These are phyloP conservation scores for Lepidocolaptes lacrymiger DNA, from an alignment of 2,797 vertebrate species.

Conservation along the genomic window DNA sequence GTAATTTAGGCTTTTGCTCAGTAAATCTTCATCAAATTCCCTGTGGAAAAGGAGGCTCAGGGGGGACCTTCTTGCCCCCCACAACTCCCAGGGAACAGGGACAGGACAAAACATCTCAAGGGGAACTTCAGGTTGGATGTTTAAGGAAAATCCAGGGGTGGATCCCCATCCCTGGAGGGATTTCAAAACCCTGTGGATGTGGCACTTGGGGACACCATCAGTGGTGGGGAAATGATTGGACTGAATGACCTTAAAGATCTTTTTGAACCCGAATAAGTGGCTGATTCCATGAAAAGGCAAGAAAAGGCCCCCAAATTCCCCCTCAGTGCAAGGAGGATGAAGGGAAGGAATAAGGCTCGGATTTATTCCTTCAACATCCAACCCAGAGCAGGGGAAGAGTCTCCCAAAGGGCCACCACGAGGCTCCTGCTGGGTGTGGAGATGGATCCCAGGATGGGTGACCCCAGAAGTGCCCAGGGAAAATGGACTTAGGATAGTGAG, in stretches of 20 bases:
- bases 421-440: not conserved
- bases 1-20: too few relatives aligned
- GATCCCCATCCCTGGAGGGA: not conserved
- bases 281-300: not conserved
- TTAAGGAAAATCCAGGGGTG: too few relatives aligned
- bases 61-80: too few relatives aligned
- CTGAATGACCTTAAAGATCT: not conserved
- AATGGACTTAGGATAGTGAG: not conserved
- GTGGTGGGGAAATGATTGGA: not conserved
- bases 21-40: too few relatives aligned
- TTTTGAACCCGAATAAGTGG: not conserved
- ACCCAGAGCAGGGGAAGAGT: accelerated
- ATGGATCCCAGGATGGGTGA: not conserved
- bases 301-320: not conserved
- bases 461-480: not conserved
- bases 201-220: not conserved
- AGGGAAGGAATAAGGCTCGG: too few relatives aligned
- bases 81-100: too few relatives aligned
- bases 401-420: not conserved
- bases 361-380: not conserved
- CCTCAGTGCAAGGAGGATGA: too few relatives aligned
- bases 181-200: not conserved
- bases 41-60: too few relatives aligned
- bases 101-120: too few relatives aligned
- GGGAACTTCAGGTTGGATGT: too few relatives aligned